Conservation (phyloP, 2,888 invertebrate species). For the Uloborus plumipes region DNA sequence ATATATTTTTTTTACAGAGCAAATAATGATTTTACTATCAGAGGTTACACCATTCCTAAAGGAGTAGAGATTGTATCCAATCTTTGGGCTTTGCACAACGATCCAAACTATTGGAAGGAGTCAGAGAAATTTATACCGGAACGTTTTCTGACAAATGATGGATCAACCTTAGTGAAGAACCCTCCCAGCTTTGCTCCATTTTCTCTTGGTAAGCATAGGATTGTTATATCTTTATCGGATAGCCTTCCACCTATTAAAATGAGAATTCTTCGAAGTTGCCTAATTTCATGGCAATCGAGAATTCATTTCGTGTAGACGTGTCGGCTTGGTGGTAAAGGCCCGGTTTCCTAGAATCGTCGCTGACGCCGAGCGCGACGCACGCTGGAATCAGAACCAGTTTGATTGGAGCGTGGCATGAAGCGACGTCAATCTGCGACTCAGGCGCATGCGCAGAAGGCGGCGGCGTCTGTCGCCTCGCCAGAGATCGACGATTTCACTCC, state of each 20-base stretch:
- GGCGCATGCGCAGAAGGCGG: no score
- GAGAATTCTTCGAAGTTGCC: no score
- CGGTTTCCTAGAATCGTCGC: no score
- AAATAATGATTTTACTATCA: conserved; percentile 29
- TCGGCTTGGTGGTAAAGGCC: no score
- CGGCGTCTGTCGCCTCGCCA: no score
- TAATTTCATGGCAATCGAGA: no score
- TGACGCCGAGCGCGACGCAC: no score
- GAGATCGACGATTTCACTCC: no score
- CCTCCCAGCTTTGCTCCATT: conserved; percentile 43
- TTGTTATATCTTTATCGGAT: neutral
- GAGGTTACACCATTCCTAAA: conserved; percentile 31
- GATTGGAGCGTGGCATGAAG: no score
- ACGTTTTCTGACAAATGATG: conserved; percentile 29
- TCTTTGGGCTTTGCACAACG: conserved; percentile 45
- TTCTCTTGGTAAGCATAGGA: conserved; percentile 25
- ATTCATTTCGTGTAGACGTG: no score
- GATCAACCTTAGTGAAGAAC: conserved; percentile 14
- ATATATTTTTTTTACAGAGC: conserved; percentile 9
- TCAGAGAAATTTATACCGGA: conserved; percentile 48
- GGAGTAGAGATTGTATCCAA: conserved; percentile 43
- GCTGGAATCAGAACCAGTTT: no score
- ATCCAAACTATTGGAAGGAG: conserved; percentile 38
- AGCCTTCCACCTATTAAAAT: neutral
- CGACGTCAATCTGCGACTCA: no score